phyloP scores from a whole-genome alignment of 2,113 vertebrate species.

The Pterocles orientalis region DNA sequence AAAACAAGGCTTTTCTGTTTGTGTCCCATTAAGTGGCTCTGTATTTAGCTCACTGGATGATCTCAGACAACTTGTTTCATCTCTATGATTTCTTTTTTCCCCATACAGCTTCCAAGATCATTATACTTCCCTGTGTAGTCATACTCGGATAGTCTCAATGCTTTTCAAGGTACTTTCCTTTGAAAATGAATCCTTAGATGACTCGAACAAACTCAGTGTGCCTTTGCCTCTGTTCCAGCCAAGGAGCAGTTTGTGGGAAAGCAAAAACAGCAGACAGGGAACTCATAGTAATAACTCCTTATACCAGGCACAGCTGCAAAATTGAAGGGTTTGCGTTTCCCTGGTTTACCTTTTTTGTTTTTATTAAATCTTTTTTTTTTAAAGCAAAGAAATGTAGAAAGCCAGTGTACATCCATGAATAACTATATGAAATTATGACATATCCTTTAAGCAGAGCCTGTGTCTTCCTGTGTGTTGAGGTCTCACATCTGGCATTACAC shows the following conservation, averaged over 20 bases:
- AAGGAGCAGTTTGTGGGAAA: not conserved
- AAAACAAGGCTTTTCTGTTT: not conserved
- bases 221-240: not conserved
- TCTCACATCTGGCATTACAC: not conserved
- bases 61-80: not conserved
- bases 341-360: not conserved
- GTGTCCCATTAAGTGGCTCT: not conserved
- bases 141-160: not conserved
- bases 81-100: not conserved
- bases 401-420: not conserved
- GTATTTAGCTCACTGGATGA: not conserved
- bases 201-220: not conserved
- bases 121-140: not conserved
- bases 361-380: not conserved
- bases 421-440: not conserved
- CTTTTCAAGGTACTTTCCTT: not conserved
- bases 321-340: not conserved
- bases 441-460: not conserved
- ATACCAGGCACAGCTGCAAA: not conserved
- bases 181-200: not conserved
- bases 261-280: not conserved
- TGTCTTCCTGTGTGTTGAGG: not conserved
- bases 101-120: not conserved
- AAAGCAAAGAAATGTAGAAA: not conserved
- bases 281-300: not conserved